phyloP scores from a whole-genome alignment of 2,797 vertebrate species.

The Notoglanidium macrostoma region DNA sequence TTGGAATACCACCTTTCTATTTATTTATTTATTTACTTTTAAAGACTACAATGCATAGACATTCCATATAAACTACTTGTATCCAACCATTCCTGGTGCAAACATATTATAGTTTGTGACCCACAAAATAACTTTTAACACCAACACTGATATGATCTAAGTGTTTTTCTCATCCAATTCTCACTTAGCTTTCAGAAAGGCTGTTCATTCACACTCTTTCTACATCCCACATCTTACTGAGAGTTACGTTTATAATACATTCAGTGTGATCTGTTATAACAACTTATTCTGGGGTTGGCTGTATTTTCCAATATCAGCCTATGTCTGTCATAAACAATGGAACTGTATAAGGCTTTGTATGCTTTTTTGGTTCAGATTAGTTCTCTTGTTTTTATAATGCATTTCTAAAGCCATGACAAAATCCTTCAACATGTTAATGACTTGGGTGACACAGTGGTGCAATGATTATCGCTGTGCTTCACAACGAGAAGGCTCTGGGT shows the following conservation, averaged over 20 bases:
- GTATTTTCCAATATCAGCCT: neutral
- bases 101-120: neutral
- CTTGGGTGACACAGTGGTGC: neutral
- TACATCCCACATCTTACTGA: conserved; percentile 5
- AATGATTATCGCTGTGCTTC: no score
- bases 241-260: conserved; percentile 27
- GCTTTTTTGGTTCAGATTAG: neutral
- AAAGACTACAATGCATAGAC: neutral
- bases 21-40: no score
- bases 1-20: neutral
- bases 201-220: conserved; percentile 22
- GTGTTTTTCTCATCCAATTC: conserved; percentile 17
- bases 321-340: neutral
- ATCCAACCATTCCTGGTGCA: neutral
- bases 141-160: neutral
- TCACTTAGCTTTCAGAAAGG: conserved; percentile 7
- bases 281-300: conserved; percentile 4
- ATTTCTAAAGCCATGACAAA: neutral
- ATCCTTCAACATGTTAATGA: neutral
- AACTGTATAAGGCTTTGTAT: neutral
- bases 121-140: neutral
- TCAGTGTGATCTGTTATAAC: conserved; percentile 25
- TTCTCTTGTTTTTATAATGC: neutral
- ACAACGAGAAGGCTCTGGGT: no score
- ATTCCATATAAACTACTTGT: neutral